Evolutionary conservation across 1,140 invertebrate genomes (phyloP).

Genomic region (Bursaphelenchus mucronatus): DNA sequence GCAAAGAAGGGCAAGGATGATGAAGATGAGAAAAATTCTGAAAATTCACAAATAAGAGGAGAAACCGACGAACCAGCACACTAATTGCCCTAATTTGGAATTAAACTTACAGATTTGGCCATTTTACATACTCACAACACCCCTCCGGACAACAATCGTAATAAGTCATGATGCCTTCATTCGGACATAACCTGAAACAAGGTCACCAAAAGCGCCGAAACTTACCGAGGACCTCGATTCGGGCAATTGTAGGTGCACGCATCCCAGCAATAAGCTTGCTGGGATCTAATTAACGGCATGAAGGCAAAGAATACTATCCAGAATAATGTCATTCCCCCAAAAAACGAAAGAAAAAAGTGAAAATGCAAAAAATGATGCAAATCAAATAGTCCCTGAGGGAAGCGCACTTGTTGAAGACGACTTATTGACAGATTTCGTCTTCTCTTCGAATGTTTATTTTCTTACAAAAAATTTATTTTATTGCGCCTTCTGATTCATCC

Average conservation of each 20-base stretch:
- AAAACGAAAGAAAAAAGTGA: background rate
- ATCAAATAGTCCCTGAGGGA: background rate
- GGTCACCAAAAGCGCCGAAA: background rate
- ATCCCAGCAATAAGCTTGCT: slow-evolving; percentile 40
- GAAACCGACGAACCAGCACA: background rate
- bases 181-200: slow-evolving; percentile 31
- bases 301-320: background rate
- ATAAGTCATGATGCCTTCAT: slow-evolving; percentile 36
- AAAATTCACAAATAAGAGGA: background rate
- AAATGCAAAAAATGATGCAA: background rate
- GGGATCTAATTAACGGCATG: slow-evolving; percentile 2
- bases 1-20: slow-evolving; percentile 28
- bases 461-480: background rate
- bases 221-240: slow-evolving; percentile 25
- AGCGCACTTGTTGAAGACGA: slow-evolving; percentile 4
- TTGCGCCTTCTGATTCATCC: slow-evolving; percentile 3
- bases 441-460: background rate
- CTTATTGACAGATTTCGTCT: background rate
- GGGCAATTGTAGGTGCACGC: slow-evolving; percentile 21
- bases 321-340: background rate
- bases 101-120: slow-evolving; percentile 41
- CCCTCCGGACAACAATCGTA: slow-evolving; percentile 40
- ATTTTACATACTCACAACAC: slow-evolving; percentile 41
- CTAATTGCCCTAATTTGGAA: background rate
- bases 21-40: slow-evolving; percentile 36